These are phyloP conservation scores for Timema podura DNA, from an alignment of 2,888 invertebrate genomes.

Conservation along the genomic window DNA sequence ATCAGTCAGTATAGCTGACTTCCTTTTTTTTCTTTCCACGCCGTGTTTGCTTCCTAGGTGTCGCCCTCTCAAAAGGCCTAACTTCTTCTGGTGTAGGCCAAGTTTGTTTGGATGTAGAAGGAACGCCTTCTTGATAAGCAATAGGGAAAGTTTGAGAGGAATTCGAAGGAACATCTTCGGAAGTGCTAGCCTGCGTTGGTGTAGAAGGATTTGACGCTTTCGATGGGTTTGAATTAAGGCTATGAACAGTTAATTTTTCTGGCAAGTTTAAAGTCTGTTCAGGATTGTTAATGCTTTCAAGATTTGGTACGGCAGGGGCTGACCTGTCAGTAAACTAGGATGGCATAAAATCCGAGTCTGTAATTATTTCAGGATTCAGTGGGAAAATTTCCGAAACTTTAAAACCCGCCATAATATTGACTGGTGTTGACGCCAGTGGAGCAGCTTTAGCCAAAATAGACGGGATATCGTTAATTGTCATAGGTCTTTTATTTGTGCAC, in stretches of 20 bases:
- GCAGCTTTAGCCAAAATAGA: slow-evolving; percentile 13
- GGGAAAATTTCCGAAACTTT: slow-evolving; percentile 5
- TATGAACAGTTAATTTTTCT: too few relatives aligned
- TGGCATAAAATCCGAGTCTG: slow-evolving; percentile 12
- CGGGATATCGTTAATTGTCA: slow-evolving; percentile 17
- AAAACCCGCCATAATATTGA: slow-evolving; percentile 12
- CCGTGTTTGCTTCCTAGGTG: background rate
- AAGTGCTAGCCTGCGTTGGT: background rate
- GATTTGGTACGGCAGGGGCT: background rate
- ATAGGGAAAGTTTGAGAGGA: background rate
- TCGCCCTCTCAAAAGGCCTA: slow-evolving; percentile 1
- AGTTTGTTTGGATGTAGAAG: too few relatives aligned
- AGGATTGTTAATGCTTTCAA: too few relatives aligned
- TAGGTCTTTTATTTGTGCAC: slow-evolving; percentile 8
- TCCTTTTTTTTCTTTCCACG: background rate
- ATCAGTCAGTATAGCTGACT: slow-evolving; percentile 18
- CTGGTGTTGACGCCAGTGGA: slow-evolving; percentile 3
- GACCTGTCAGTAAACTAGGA: background rate
- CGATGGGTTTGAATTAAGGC: too few relatives aligned
- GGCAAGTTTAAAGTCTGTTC: too few relatives aligned
- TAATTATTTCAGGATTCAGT: slow-evolving; percentile 11
- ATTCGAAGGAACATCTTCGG: background rate
- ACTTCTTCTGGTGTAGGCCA: slow-evolving; percentile 9
- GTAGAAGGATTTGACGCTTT: too few relatives aligned
- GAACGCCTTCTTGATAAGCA: background rate